A percentile compares a stretch with the other conserved stretches of the same genome.
Conservation (phyloP, 1,140 invertebrate genomes). For the Drosophila arawakana region DNA sequence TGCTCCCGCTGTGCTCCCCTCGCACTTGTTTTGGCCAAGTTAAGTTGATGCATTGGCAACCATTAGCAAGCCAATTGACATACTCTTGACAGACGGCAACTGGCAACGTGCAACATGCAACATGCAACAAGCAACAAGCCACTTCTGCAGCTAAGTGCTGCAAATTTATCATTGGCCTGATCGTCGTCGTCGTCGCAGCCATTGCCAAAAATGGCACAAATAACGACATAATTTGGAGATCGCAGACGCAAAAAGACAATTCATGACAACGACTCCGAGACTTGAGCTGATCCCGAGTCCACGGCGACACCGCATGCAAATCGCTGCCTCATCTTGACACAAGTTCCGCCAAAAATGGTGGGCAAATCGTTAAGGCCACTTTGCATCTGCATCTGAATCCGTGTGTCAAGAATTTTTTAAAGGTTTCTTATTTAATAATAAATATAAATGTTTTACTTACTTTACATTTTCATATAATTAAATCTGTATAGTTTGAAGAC, state of each 20-base stretch:
- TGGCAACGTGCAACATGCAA: conserved; percentile 33
- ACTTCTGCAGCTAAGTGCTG: conserved; percentile 63
- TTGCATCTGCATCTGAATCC: conserved; percentile 29
- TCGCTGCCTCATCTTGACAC: conserved; percentile 30
- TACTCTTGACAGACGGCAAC: conserved; percentile 59
- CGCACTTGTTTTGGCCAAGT: conserved; percentile 7
- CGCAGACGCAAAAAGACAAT: conserved; percentile 45
- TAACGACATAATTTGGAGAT: conserved; percentile 80
- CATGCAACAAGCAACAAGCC: conserved; percentile 33
- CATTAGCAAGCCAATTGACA: conserved; percentile 80
- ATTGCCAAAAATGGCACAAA: conserved; percentile 81
- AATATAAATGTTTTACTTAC: neutral
- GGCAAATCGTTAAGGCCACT: conserved; percentile 44
- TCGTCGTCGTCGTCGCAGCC: conserved; percentile 35
- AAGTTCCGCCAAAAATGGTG: conserved; percentile 45
- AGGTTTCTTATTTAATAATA: neutral
- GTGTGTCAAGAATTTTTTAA: conserved; percentile 6
- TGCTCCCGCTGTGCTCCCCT: neutral
- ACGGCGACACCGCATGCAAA: conserved; percentile 37
- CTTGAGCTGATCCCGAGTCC: conserved; percentile 13
- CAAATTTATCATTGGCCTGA: conserved; percentile 72
- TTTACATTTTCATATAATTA: no score
- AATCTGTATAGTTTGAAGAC: no score
- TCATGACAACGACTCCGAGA: conserved; percentile 2
- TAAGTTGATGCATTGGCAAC: conserved; percentile 65